Evolutionary conservation across 1,140 invertebrate species (phyloP).

Genomic region (Brachionus angularis): DNA sequence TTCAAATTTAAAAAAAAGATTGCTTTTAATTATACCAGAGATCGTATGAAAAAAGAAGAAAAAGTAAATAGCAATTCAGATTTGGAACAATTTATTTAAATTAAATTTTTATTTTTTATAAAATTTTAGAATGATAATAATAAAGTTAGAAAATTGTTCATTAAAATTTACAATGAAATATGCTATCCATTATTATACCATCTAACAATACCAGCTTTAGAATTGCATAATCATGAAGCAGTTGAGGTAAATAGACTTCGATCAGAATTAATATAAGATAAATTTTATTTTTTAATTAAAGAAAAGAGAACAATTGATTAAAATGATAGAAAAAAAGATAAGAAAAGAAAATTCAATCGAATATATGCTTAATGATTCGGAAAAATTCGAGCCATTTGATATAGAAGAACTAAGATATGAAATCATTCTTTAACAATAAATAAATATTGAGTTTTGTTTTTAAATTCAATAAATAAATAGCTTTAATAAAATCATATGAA

Average conservation of each 20-base stretch:
- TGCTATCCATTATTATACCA: slow-evolving; percentile 21
- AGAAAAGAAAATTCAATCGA: slow-evolving; percentile 34
- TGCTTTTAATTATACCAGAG: slow-evolving; percentile 2
- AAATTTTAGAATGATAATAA: background rate
- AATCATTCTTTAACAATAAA: background rate
- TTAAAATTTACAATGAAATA: slow-evolving; percentile 12
- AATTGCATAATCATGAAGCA: slow-evolving; percentile 25
- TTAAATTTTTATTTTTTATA: background rate
- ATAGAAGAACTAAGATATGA: slow-evolving; percentile 31
- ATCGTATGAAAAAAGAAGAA: slow-evolving; percentile 27
- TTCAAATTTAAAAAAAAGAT: background rate
- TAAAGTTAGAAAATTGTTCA: slow-evolving; percentile 38
- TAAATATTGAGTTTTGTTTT: background rate
- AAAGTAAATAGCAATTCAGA: background rate
- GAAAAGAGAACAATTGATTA: background rate
- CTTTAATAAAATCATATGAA: too few relatives aligned
- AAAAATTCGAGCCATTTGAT: slow-evolving; percentile 32
- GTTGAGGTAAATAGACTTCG: background rate
- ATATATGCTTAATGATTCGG: background rate
- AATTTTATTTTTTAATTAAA: background rate
- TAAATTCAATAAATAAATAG: background rate
- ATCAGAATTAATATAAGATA: background rate
- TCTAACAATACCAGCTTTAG: slow-evolving; percentile 4
- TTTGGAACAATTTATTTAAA: background rate
- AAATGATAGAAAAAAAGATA: slow-evolving; percentile 10